Conservation (phyloP, 2,797 vertebrate genomes). For the Sus cebifrons region DNA sequence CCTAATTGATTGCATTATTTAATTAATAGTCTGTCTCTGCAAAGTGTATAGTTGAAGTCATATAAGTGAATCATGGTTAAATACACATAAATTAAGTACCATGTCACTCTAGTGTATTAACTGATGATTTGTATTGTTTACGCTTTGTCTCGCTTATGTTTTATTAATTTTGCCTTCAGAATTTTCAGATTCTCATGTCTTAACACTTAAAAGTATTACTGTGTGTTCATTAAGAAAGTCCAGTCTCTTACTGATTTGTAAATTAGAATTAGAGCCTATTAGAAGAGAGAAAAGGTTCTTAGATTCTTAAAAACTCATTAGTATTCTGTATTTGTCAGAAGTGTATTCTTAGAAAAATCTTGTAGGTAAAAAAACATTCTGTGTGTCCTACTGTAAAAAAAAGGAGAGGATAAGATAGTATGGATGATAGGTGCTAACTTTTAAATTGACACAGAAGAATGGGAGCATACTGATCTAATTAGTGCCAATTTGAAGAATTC, state of each 20-base stretch:
- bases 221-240: slow-evolving; percentile 21
- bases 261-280: slow-evolving; percentile 13
- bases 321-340: slow-evolving; percentile 28
- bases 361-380: not conserved
- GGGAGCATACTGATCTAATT: not conserved
- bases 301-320: not conserved
- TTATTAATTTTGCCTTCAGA: slow-evolving; percentile 6
- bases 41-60: not conserved
- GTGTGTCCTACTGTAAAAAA: slow-evolving; percentile 17
- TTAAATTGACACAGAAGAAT: not conserved
- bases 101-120: not conserved
- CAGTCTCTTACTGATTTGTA: not conserved
- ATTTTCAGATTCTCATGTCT: slow-evolving; percentile 7
- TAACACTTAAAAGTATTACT: slow-evolving; percentile 26
- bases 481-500: slow-evolving; percentile 7
- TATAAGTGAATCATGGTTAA: slow-evolving; percentile 14
- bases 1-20: slow-evolving; percentile 22
- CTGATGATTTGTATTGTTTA: not conserved
- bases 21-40: not conserved
- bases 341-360: not conserved
- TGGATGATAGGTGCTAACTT: not conserved
- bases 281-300: not conserved
- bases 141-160: not conserved
- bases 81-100: not conserved
- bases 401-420: not conserved